A percentile compares a stretch with the other conserved stretches of the same genome.
phyloP scores from a whole-genome alignment of 1,140 invertebrate genomes.

The Sinonovacula constricta region DNA sequence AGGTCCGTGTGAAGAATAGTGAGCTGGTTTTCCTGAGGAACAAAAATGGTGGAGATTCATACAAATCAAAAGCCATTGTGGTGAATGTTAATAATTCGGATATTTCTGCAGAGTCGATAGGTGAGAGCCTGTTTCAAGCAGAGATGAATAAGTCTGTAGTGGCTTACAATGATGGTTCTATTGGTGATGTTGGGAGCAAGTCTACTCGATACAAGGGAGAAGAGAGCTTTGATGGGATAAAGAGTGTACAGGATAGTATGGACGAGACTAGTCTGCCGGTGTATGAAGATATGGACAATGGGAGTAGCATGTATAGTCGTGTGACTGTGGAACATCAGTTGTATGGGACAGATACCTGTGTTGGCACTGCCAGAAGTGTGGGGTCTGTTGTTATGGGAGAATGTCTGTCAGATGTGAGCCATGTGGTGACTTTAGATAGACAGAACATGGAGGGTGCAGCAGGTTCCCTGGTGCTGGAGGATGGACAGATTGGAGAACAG shows the following conservation, averaged over 20 bases:
- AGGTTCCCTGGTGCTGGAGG: not conserved
- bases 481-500: not conserved
- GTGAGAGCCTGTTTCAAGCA: not conserved
- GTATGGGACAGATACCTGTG: not conserved
- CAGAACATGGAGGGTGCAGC: not conserved
- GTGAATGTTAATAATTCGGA: too few species aligned
- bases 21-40: slow-evolving; percentile 33
- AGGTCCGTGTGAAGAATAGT: slow-evolving; percentile 36
- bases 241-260: not conserved
- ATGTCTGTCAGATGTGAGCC: not conserved
- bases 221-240: too few species aligned
- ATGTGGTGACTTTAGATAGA: not conserved
- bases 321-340: not conserved
- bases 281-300: not conserved
- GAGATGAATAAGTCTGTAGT: not conserved
- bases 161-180: not conserved
- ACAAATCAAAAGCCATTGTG: too few species aligned
- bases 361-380: too few species aligned
- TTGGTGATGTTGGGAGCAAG: too few species aligned
- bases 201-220: too few species aligned
- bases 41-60: too few species aligned
- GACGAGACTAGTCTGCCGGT: not conserved
- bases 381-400: not conserved
- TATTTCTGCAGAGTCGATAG: too few species aligned
- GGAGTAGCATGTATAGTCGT: not conserved